These are phyloP conservation scores for Epizoanthus scotinus DNA, from an alignment of 92 coral and sea anemone species.

Conservation along the genomic window DNA sequence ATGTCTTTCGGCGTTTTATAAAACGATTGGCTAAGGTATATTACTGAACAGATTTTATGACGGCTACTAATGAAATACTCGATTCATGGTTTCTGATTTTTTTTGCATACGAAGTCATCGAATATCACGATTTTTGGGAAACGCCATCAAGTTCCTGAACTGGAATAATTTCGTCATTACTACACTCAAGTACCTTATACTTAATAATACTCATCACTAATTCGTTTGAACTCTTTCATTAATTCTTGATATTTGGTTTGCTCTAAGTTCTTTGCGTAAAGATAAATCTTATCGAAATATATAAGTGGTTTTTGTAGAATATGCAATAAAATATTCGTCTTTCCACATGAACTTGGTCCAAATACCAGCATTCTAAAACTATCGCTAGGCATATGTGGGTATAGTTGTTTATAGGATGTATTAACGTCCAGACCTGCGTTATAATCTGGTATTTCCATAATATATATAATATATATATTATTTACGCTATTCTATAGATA, in stretches of 20 bases:
- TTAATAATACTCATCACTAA: not conserved
- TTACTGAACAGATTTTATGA: constrained; percentile 32
- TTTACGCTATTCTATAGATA: too few species aligned
- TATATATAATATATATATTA: too few species aligned
- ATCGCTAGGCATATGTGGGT: too few species aligned
- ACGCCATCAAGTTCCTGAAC: not conserved
- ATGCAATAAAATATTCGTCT: not conserved
- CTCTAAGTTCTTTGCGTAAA: constrained; percentile 6
- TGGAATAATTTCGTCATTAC: constrained; percentile 19
- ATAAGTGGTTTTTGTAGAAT: not conserved
- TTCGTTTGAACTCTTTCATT: not conserved
- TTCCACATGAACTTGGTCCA: too few species aligned
- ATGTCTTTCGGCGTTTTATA: not conserved
- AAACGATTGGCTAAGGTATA: constrained; percentile 21
- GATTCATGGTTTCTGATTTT: constrained; percentile 2
- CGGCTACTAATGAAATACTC: constrained; percentile 15
- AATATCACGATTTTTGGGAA: constrained; percentile 15
- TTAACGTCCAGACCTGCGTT: too few species aligned
- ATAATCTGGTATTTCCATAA: too few species aligned
- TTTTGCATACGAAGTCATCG: constrained; percentile 43
- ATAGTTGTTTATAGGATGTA: too few species aligned
- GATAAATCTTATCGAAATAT: not conserved
- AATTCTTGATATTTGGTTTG: constrained; percentile 19
- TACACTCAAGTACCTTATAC: not conserved
- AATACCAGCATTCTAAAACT: too few species aligned